phyloP scores from a whole-genome alignment of 2,113 vertebrate species.

The Rhinogobius similis region DNA sequence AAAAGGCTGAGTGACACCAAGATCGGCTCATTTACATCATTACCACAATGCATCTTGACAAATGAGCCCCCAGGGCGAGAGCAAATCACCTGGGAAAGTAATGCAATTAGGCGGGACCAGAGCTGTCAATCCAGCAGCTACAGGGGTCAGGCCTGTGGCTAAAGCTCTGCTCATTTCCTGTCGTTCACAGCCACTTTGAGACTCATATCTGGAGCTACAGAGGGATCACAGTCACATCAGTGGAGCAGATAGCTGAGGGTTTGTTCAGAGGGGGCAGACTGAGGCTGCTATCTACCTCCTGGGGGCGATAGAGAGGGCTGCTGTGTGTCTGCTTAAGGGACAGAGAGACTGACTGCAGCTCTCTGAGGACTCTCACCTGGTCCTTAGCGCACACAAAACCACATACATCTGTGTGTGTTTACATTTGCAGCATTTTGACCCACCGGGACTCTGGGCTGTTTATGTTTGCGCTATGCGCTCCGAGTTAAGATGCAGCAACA shows the following conservation, averaged over 20 bases:
- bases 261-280: slow-evolving; percentile 3
- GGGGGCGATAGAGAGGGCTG: slow-evolving; percentile 21
- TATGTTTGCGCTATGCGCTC: slow-evolving; percentile 35
- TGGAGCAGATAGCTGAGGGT: slow-evolving; percentile 18
- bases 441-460: slow-evolving; percentile 53
- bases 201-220: slow-evolving; percentile 17
- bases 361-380: slow-evolving; percentile 49
- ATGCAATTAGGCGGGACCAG: slow-evolving; percentile 81
- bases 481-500: slow-evolving; percentile 37
- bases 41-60: slow-evolving; percentile 78
- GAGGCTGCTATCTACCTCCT: slow-evolving; percentile 32
- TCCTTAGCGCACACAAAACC: slow-evolving; percentile 27
- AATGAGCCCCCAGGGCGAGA: slow-evolving; percentile 77
- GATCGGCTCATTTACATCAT: slow-evolving; percentile 79
- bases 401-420: slow-evolving; percentile 48
- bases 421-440: slow-evolving; percentile 42
- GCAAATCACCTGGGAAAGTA: slow-evolving; percentile 79
- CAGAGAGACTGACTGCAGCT: slow-evolving; percentile 52
- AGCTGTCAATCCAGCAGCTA: slow-evolving; percentile 78
- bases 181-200: slow-evolving; percentile 28
- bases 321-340: slow-evolving; percentile 42
- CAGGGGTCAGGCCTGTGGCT: slow-evolving; percentile 69
- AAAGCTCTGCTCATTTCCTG: slow-evolving; percentile 58
- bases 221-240: slow-evolving; percentile 11
- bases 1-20: slow-evolving; percentile 72